Conservation (phyloP, 2,888 invertebrate species). For the Apocheima hispidaria region DNA sequence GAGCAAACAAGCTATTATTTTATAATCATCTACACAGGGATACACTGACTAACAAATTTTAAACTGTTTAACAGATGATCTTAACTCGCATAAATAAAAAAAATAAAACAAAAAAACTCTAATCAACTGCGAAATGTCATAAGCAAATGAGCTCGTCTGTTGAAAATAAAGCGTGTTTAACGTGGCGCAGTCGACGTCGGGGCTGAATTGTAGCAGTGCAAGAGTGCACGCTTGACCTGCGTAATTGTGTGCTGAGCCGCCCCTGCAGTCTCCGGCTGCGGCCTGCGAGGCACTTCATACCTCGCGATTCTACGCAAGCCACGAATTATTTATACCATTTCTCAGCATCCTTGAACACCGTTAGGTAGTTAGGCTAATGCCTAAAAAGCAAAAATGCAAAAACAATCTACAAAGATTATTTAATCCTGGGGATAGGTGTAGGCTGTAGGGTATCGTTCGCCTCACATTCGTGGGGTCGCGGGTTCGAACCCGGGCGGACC, state of each 20-base stretch:
- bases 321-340: neutral
- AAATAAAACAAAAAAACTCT: neutral
- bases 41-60: no score
- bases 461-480: no score
- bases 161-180: constrained; percentile 28
- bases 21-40: no score
- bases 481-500: no score
- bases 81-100: neutral
- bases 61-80: no score
- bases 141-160: constrained; percentile 14
- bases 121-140: neutral
- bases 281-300: constrained; percentile 42
- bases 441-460: no score
- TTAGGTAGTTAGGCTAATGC: neutral
- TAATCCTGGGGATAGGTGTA: no score
- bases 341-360: neutral
- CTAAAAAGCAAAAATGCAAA: no score
- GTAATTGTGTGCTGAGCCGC: constrained; percentile 73
- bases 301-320: constrained; percentile 10
- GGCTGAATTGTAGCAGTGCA: constrained; percentile 52
- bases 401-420: no score
- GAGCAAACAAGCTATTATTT: no score
- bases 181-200: constrained; percentile 24
- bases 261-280: constrained; percentile 61
- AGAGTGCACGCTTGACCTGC: constrained; percentile 73